Base-by-base conservation (phyloP, 2,797 vertebrate genomes). In the Myotis findleyi region DNA sequence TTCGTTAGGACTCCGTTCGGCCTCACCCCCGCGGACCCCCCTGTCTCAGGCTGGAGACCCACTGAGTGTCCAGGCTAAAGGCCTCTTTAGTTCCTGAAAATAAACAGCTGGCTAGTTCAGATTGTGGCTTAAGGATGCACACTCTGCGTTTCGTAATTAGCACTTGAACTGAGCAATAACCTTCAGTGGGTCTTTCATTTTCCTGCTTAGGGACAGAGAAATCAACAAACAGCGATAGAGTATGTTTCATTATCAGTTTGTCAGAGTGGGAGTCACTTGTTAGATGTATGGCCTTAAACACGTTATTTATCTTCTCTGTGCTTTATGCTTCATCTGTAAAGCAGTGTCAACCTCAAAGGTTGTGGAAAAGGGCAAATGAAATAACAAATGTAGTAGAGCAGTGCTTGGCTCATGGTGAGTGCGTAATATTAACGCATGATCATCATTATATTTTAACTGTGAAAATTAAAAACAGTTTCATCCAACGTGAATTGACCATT, bases 121-220 rank as follows among this genome's bases (percentile, higher is more conserved):
- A 80, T 1, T 76, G 71, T 76, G 36, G 10, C 53, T 76, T 92
- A 93, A 17, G 41, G 33, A 64, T 47, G 4, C 30, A 66, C 23
- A 49, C 10, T 95, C 44, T 91, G n/a, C 20, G 1, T 91, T 75
- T 72, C 36, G 20, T 49, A 88, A 80, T 88, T 90, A 91, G n/a
- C 82, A 72, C 81, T 79, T 93, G 64, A 95, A 59, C 14, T 82
- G 18, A 90, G 73, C 59, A 55, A 3, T 90, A 82, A 49, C 14
- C 1, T n/a, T 92, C 72, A 87, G 20, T 82, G 30, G 82, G 41
- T 80, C 49, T 88, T 92, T 79, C 25, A 57, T 87, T 93, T 81
- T 30, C 23, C 38, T 88, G 27, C n/a, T 53, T 38, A 47, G 62
- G 77, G 14, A 94, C 25, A 87, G 49, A 75, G 38, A 82, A 6